Evolutionary conservation across 2,888 invertebrate species (phyloP).

Genomic region (Camptogramma bilineatum): DNA sequence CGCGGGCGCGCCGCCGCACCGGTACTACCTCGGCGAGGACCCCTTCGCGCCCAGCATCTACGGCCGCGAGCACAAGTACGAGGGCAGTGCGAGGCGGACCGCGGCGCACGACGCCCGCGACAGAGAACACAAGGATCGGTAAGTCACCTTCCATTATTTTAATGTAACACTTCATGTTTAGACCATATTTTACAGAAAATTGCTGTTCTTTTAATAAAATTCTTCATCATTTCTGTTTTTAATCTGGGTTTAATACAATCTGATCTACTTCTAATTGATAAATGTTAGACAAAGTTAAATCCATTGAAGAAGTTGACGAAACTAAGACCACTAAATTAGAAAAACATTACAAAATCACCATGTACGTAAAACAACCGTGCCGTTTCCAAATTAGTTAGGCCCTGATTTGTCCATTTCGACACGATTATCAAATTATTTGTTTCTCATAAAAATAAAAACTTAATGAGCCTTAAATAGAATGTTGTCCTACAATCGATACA

Average conservation of each 20-base stretch:
- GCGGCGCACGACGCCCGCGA: constrained; percentile 75
- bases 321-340: neutral
- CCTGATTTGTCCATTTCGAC: constrained; percentile 40
- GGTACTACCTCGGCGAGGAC: constrained; percentile 94
- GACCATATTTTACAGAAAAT: neutral
- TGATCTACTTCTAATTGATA: neutral
- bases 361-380: constrained; percentile 19
- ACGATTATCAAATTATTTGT: constrained; percentile 37
- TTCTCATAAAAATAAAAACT: constrained; percentile 55
- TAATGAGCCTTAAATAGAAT: constrained; percentile 74
- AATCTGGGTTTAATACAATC: neutral
- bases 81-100: constrained; percentile 86
- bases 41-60: constrained; percentile 94
- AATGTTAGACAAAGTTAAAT: neutral
- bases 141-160: constrained; percentile 45
- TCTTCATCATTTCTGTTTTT: neutral
- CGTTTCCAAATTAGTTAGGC: constrained; percentile 25
- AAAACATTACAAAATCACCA: constrained; percentile 4
- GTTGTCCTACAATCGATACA: constrained; percentile 66
- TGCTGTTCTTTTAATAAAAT: neutral
- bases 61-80: constrained; percentile 94
- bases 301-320: neutral
- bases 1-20: constrained; percentile 86
- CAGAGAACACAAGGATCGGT: constrained; percentile 76
- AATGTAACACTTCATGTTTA: neutral